Evolutionary conservation across 2,797 vertebrate genomes (phyloP).

Genomic region (Rachycentron canadum): DNA sequence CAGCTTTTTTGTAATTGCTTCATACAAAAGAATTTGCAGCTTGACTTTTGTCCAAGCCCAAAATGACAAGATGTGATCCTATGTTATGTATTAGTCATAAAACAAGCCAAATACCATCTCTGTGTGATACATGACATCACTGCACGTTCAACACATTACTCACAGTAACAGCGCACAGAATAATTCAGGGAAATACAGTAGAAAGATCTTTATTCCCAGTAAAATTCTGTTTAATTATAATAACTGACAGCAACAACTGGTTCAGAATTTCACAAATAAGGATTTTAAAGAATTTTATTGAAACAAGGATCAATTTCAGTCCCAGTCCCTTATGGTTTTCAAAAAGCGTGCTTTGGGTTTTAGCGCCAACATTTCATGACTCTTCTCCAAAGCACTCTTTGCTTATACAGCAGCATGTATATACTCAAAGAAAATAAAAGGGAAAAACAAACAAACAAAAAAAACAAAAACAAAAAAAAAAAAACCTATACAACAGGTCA

Average conservation of each 20-base stretch:
- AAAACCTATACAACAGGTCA: conserved; percentile 80
- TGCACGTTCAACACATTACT: not conserved
- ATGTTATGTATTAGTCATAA: not conserved
- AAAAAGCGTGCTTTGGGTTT: conserved; percentile 87
- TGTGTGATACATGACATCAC: not conserved
- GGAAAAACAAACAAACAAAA: conserved; percentile 53
- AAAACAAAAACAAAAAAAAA: conserved; percentile 48
- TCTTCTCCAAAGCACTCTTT: conserved; percentile 81
- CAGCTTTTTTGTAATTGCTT: not conserved
- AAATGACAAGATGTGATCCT: not conserved
- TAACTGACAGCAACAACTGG: conserved; percentile 50
- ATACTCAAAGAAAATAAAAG: conserved; percentile 58
- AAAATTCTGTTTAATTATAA: not conserved
- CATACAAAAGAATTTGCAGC: no score
- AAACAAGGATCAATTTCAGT: conserved; percentile 88
- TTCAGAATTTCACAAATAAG: conserved; percentile 72
- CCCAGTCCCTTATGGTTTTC: conserved; percentile 86
- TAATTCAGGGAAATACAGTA: not conserved
- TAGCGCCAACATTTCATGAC: conserved; percentile 80
- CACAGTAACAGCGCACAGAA: no score
- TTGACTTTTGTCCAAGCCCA: not conserved
- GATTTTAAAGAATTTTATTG: conserved; percentile 88
- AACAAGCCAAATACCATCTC: not conserved
- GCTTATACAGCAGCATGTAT: conserved; percentile 84
- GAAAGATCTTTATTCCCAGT: not conserved